Conservation (phyloP, 2,797 vertebrate genomes). For the Mus spretus region DNA sequence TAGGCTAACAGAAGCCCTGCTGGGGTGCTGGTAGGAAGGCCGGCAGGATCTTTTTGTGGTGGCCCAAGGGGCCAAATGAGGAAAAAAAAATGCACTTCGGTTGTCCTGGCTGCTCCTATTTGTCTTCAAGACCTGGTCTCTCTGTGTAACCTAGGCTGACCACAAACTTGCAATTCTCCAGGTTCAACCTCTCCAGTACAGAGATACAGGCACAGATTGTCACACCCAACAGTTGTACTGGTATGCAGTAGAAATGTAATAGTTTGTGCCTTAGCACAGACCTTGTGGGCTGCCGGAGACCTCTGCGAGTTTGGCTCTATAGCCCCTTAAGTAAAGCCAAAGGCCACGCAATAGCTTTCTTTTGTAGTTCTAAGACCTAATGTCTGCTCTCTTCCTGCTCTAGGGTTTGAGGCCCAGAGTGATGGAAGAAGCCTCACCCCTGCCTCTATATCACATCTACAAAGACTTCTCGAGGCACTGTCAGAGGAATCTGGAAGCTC, state of each 20-base stretch:
- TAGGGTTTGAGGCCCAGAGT: conserved; percentile 56
- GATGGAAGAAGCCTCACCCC: neutral
- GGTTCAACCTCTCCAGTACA: neutral
- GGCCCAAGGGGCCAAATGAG: no score
- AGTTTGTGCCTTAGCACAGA: neutral
- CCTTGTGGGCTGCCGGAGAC: accelerated
- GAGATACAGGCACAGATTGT: neutral
- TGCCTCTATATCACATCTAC: conserved; percentile 38
- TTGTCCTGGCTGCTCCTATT: neutral
- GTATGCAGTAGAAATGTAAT: neutral
- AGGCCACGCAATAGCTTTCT: neutral
- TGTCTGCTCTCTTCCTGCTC: neutral
- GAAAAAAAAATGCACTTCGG: neutral
- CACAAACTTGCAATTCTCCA: neutral
- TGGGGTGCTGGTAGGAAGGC: accelerated
- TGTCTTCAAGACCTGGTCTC: neutral
- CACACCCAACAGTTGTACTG: neutral
- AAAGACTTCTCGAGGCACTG: conserved; percentile 69
- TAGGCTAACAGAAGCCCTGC: neutral
- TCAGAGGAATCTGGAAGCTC: conserved; percentile 7
- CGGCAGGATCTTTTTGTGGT: neutral
- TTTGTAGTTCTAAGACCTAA: neutral
- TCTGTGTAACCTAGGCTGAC: no score
- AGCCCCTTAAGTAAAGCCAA: neutral
- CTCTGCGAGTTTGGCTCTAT: neutral